Evolutionary conservation across 2,888 invertebrate genomes (phyloP), one percentile per base, ranked within the genome.

Genomic region (Noctua pronuba): DNA sequence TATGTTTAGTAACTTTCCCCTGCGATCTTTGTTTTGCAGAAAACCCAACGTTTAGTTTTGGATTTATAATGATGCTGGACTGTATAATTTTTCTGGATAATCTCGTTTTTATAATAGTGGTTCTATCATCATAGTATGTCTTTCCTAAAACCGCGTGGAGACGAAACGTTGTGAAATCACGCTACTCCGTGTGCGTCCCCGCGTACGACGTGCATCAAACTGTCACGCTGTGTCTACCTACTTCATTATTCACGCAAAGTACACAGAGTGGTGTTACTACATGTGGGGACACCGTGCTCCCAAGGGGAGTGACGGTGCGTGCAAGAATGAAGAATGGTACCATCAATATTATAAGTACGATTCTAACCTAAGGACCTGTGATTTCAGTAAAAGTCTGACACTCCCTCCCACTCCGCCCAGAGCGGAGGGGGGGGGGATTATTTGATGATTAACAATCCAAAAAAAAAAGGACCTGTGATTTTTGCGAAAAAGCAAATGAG

Each of bases 161-260:
- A 70, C 18, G 64, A 28, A 46, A 55, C 60, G 13, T 38, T 46
- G n/a, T 58, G 31, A 77, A 82, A 75, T 82, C 74, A 79, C 74
- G 79, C 52, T 58, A 38, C n/a, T 52, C 6, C 68, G 35, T 35
- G 52, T 64, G 64, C 58, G 75, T 65, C 66, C 28, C 41, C 18
- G 79, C 31, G 70, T 58, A 64, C 35, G 67, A 28, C 67, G 73
- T 69, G 72, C 58, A 73, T 60, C 69, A 79, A 60, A 49, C 58
- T 41, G 62, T 60, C 83, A 66, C 79, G 60, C 58, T 24, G 44
- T 60, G 58, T 7, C 58, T 35, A 60, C 52, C 46, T 41, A 2
- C 52, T 75, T 35, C 70, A 73, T 84, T 77, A 84, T 77, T 85
- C 78, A 84, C 49, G 46, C 24, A 68, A 60, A 67, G 46, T 65